Conservation (phyloP, 2,113 vertebrate genomes). For the Dermatemys mawii region DNA sequence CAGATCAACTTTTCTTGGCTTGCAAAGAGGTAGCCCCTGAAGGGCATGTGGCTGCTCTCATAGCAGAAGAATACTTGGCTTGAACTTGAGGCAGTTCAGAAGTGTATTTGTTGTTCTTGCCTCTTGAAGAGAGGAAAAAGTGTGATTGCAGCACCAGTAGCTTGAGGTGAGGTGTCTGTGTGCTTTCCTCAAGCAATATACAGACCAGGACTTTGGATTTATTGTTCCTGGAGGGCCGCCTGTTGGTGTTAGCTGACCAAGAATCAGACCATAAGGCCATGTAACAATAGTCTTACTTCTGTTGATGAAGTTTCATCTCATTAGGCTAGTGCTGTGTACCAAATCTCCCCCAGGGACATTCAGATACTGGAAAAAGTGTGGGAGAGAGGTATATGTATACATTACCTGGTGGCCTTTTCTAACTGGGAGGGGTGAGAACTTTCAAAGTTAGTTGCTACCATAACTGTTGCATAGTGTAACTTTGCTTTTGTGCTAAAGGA, state of each 20-base stretch:
- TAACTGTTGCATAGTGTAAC: background rate
- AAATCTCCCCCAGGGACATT: background rate
- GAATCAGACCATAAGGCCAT: background rate
- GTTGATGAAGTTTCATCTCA: background rate
- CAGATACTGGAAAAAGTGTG: background rate
- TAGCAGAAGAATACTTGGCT: background rate
- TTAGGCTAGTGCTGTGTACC: background rate
- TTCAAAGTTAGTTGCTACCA: background rate
- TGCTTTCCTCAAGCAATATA: background rate
- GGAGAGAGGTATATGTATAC: background rate
- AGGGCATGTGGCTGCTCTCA: background rate
- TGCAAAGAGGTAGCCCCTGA: background rate
- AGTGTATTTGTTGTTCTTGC: background rate
- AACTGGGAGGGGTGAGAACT: background rate
- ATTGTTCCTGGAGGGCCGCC: rapidly evolving
- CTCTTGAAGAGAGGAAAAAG: background rate
- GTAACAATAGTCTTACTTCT: background rate
- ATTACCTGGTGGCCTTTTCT: background rate
- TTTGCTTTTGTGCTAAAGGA: background rate
- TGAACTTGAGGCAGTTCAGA: background rate
- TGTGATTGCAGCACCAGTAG: background rate
- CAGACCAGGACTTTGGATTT: background rate
- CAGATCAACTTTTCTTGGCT: background rate
- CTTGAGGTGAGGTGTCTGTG: background rate
- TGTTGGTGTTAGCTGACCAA: background rate